A percentile compares a stretch with the other conserved stretches of the same genome.
These are phyloP conservation scores for Contarinia nasturtii DNA, from an alignment of 1,140 invertebrate genomes.

Conservation along the genomic window DNA sequence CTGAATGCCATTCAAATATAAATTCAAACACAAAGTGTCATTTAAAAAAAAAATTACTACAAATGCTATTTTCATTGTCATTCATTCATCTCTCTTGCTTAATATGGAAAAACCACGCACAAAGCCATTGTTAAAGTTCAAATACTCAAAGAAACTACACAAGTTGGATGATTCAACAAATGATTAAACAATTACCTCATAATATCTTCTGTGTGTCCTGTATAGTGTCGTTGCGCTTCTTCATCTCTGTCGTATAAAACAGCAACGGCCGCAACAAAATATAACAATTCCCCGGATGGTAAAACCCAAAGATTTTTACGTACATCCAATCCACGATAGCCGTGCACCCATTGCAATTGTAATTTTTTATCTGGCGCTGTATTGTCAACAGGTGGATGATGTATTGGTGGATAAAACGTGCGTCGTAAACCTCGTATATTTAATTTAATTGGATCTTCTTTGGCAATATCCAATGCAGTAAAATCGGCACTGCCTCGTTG, in stretches of 20 bases:
- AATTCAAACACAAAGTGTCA: too few species aligned
- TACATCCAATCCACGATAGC: conserved; percentile 77
- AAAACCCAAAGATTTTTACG: conserved; percentile 77
- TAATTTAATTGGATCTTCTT: conserved; percentile 63
- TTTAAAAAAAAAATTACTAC: background rate
- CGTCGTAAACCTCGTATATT: conserved; percentile 66
- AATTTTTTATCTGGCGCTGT: conserved; percentile 70
- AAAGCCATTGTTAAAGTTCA: background rate
- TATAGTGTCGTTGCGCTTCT: conserved; percentile 79
- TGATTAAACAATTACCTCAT: conserved; percentile 30
- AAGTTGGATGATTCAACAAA: background rate
- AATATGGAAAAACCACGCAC: background rate
- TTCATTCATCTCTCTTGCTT: background rate
- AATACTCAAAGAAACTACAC: background rate
- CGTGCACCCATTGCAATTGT: conserved; percentile 86
- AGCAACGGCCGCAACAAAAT: conserved; percentile 81
- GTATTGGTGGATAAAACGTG: conserved; percentile 72
- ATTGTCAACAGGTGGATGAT: conserved; percentile 60
- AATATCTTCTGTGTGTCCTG: conserved; percentile 87
- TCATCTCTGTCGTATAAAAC: conserved; percentile 81
- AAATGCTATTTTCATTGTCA: background rate
- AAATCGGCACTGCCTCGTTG: conserved; percentile 37
- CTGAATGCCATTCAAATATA: conserved; percentile 27
- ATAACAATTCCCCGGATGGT: conserved; percentile 79
- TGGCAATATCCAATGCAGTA: conserved; percentile 59